A percentile compares a stretch with the other conserved stretches of the same genome.
phyloP scores from a whole-genome alignment of 92 coral and sea anemone genomes.

The Virgularia gustaviana region DNA sequence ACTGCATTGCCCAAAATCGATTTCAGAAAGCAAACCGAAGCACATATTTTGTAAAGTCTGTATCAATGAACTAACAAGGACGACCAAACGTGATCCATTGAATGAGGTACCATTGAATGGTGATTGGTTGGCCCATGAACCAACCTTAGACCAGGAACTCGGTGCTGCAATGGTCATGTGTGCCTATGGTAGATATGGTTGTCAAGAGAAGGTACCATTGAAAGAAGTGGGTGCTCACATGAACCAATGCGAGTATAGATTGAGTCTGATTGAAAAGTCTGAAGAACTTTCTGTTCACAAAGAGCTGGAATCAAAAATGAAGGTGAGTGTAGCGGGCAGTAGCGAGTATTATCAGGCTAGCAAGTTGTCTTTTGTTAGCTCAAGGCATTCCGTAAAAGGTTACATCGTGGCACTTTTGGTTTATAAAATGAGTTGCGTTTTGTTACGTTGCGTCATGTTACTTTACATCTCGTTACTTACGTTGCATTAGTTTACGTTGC shows the following conservation, averaged over 20 bases:
- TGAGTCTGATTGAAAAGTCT: slow-evolving; percentile 71
- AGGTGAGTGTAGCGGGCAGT: slow-evolving; percentile 48
- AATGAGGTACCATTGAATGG: slow-evolving; percentile 63
- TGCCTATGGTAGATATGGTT: slow-evolving; percentile 72
- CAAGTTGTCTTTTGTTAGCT: neutral
- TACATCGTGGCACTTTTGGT: neutral
- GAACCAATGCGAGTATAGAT: slow-evolving; percentile 67
- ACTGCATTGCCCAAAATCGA: slow-evolving; percentile 78
- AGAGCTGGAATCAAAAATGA: slow-evolving; percentile 62
- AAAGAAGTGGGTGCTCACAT: slow-evolving; percentile 75
- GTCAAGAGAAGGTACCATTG: slow-evolving; percentile 58
- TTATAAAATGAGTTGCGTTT: neutral
- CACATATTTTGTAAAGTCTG: slow-evolving; percentile 87
- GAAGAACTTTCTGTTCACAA: slow-evolving; percentile 66
- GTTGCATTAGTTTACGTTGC: no score
- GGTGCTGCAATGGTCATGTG: slow-evolving; percentile 58
- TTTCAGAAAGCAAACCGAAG: slow-evolving; percentile 60
- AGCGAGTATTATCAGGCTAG: neutral
- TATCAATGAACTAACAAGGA: slow-evolving; percentile 81
- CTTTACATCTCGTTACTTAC: neutral
- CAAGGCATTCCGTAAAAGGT: neutral
- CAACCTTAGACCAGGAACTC: slow-evolving; percentile 59
- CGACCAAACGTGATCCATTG: slow-evolving; percentile 86
- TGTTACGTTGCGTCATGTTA: neutral
- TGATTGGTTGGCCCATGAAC: slow-evolving; percentile 75